These are phyloP conservation scores for Andrena marginata DNA, from an alignment of 2,888 invertebrate species.

Conservation along the genomic window DNA sequence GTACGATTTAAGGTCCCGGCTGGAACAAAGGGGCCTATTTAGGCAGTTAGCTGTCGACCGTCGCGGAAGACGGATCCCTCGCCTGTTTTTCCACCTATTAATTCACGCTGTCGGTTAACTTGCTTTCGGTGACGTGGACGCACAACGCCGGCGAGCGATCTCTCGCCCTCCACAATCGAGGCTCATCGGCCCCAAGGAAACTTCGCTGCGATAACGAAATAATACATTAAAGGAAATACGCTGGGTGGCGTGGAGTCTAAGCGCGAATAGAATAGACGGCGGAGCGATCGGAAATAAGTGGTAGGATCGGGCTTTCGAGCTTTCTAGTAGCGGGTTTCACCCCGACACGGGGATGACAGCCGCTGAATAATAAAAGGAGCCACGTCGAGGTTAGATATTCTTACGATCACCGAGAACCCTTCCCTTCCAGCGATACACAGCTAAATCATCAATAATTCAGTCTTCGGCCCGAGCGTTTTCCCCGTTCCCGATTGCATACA, in stretches of 20 bases:
- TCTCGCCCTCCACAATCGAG: neutral
- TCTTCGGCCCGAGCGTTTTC: conserved; percentile 72
- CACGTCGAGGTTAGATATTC: conserved; percentile 79
- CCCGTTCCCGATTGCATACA: conserved; percentile 77
- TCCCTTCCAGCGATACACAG: conserved; percentile 76
- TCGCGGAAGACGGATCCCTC: neutral
- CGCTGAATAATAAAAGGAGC: conserved; percentile 79
- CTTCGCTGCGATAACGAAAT: neutral
- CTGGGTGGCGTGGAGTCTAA: neutral
- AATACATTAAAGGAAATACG: conserved; percentile 7
- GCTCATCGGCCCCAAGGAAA: neutral
- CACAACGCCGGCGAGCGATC: neutral
- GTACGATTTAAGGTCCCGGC: conserved; percentile 18
- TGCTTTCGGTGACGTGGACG: neutral
- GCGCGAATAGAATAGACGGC: conserved; percentile 49
- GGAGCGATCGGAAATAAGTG: conserved; percentile 70
- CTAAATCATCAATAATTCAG: conserved; percentile 79
- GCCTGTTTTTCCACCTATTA: neutral
- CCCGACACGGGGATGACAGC: conserved; percentile 79
- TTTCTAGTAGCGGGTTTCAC: conserved; percentile 69
- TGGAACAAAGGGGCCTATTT: conserved; percentile 29
- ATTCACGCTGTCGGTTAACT: neutral
- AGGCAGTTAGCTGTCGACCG: conserved; percentile 17
- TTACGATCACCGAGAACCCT: conserved; percentile 81
- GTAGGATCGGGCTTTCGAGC: conserved; percentile 72